Percentiles rank a stretch among this genome's conserved stretches.
phyloP scores from a whole-genome alignment of 2,888 invertebrate species.

The Spialia ferax region DNA sequence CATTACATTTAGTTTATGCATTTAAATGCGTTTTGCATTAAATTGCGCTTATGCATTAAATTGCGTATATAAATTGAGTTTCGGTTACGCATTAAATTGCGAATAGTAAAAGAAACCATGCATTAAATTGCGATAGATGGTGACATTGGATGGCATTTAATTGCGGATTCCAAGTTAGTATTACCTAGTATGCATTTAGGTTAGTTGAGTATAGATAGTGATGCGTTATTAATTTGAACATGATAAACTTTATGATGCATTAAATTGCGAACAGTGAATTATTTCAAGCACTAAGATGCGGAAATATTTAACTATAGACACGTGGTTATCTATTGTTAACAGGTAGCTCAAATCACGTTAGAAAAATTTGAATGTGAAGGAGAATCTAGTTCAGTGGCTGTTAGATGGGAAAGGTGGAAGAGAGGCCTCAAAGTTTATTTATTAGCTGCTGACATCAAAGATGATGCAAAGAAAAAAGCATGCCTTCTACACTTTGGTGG shows the following conservation, averaged over 20 bases:
- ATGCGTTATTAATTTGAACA: neutral
- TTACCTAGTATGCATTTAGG: too few relatives aligned
- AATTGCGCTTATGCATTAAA: neutral
- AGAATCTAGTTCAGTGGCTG: neutral
- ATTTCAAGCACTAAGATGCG: neutral
- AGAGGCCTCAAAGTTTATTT: neutral
- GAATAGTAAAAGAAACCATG: neutral
- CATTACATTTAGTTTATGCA: neutral
- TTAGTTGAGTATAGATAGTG: neutral
- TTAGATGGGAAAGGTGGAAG: slow-evolving; percentile 12
- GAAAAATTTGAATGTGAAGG: slow-evolving; percentile 9
- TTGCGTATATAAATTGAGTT: neutral
- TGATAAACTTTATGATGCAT: neutral
- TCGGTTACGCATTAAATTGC: neutral
- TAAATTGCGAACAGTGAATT: neutral
- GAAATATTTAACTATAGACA: neutral
- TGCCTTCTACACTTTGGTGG: slow-evolving; percentile 2
- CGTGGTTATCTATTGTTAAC: slow-evolving; percentile 1
- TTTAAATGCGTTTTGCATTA: neutral
- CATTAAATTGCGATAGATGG: neutral
- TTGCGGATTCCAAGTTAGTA: too few relatives aligned
- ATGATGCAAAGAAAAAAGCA: neutral
- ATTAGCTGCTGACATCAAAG: neutral
- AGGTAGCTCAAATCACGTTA: neutral
- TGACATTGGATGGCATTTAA: too few relatives aligned